Percentiles rank a stretch among this genome's conserved stretches.
phyloP scores from a whole-genome alignment of 2,888 invertebrate species.

The Xanthia icteritia region DNA sequence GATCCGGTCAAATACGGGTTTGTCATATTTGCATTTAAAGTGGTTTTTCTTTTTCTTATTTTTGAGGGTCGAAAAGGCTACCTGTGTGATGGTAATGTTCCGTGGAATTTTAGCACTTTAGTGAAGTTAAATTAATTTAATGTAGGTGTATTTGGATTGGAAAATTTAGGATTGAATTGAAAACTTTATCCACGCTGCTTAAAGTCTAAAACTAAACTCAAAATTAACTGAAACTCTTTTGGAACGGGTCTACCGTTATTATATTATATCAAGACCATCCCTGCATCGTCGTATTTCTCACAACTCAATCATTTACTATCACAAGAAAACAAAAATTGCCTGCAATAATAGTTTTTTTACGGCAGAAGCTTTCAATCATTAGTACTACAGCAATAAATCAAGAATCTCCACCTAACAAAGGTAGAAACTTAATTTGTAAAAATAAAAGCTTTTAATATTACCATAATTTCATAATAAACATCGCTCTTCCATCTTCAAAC shows the following conservation, averaged over 20 bases:
- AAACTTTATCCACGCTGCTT: background rate
- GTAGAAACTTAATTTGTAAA: background rate
- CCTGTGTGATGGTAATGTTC: slow-evolving; percentile 18
- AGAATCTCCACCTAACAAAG: background rate
- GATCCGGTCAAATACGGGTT: slow-evolving; percentile 27
- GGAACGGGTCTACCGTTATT: background rate
- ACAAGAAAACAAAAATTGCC: background rate
- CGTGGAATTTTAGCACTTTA: slow-evolving; percentile 7
- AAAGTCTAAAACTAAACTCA: background rate
- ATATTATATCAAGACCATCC: background rate
- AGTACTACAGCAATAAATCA: background rate
- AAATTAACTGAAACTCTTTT: background rate
- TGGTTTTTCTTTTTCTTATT: slow-evolving; percentile 31
- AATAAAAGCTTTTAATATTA: slow-evolving; percentile 10
- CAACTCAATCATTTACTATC: background rate
- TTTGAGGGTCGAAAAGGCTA: slow-evolving; percentile 18
- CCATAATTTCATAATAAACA: slow-evolving; percentile 24
- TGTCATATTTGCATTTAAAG: slow-evolving; percentile 50
- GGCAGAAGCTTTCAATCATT: background rate
- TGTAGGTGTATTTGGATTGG: background rate
- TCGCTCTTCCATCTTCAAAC: slow-evolving; percentile 1
- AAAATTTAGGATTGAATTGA: background rate
- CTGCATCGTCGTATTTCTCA: background rate
- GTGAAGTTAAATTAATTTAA: background rate
- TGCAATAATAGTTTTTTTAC: background rate